Conservation (phyloP, 2,797 vertebrate species). For the Orientallactaga sibirica region DNA sequence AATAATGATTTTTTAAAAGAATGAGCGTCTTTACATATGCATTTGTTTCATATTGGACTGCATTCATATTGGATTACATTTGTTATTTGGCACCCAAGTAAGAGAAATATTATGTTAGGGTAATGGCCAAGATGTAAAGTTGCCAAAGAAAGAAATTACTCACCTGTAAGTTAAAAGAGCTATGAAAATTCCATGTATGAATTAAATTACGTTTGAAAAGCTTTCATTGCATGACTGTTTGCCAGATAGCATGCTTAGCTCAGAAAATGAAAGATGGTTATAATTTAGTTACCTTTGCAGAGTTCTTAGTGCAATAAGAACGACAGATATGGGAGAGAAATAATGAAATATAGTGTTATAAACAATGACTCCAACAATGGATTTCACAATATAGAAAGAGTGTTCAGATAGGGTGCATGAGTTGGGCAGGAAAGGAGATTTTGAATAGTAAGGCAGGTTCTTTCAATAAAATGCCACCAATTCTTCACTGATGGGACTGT, state of each 20-base stretch:
- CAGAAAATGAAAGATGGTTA: conserved; percentile 61
- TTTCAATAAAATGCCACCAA: not conserved
- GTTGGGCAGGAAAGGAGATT: not conserved
- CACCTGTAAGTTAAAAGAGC: conserved; percentile 10
- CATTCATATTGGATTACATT: not conserved
- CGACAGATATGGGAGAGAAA: conserved; percentile 3
- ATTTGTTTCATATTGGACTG: not conserved
- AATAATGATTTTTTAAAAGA: too few species aligned
- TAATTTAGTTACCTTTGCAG: conserved; percentile 41
- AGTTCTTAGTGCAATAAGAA: conserved; percentile 42
- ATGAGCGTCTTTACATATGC: not conserved
- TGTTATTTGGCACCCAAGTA: not conserved
- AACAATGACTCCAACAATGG: conserved; percentile 37
- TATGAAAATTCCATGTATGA: conserved; percentile 23
- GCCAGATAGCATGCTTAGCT: not conserved
- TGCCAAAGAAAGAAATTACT: conserved; percentile 19
- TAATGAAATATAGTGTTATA: not conserved
- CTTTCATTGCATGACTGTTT: conserved; percentile 20
- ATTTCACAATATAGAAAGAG: not conserved
- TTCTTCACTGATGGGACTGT: not conserved
- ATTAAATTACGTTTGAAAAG: conserved; percentile 55
- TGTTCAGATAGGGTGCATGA: not conserved
- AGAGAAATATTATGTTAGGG: not conserved
- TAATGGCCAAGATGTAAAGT: not conserved
- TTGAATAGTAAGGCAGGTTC: not conserved